Base-by-base conservation (phyloP, 1,140 invertebrate genomes). In the Neodiprion virginianus region DNA sequence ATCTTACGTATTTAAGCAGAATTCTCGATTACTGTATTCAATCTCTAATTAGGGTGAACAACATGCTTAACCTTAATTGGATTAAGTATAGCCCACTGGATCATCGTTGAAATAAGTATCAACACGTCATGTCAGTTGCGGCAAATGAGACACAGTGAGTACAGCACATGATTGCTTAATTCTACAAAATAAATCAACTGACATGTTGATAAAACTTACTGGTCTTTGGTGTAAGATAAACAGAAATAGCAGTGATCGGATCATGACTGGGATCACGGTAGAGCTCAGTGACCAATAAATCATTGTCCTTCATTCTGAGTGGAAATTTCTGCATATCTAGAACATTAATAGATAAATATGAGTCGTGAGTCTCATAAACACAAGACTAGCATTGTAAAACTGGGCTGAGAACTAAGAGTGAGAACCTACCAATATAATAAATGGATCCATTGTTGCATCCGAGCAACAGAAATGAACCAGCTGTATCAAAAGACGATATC, bases 311-410 rank as follows among this genome's bases (percentile, higher is more conserved):
- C 97, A 99, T 99, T 73, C 98, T 90, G 9, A 99, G 28, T 68
- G 98, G 98, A 89, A 99, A 99, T 86, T 99, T 99, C 87, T 99
- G 97, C 98, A 99, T 99, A 89, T 99, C 98, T 96, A 87, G 10
- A 89, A 90, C 80, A 85, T 50, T 79, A 81, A 77, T 75, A 75
- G 48, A 73, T 69, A 8, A 73, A 65, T 67, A 53, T 1, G 67
- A 74, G 11, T 28, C 40, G 73, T 50, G 14, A 50, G 10, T 73
- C 28, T 65, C 40, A 49, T 71, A 21, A 71, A 67, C 7, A 8
- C 40, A 61, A 40, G 28, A 40, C 28, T 40, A 40, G 5, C 2
- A 40, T 40, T 40, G 28, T 40, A 40, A 1, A 75, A 72, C 73
- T 72, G 49, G 17, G 11, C 28, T 48, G 12, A 72, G 61, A 76